These are phyloP conservation scores for Nomada hirtipes DNA, from an alignment of 2,888 invertebrate species.

Conservation along the genomic window DNA sequence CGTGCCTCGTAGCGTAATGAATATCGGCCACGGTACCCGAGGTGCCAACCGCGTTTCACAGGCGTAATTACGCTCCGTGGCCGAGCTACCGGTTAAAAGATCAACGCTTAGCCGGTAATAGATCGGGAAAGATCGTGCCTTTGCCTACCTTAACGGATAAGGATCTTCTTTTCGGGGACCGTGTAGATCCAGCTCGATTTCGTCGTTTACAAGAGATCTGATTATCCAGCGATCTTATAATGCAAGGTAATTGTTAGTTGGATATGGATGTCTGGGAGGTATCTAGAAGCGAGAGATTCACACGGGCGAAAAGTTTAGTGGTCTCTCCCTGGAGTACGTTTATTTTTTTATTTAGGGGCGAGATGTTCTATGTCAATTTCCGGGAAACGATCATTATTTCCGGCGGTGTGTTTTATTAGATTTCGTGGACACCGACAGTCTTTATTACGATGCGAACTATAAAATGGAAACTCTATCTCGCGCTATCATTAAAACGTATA, in stretches of 20 bases:
- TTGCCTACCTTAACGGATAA: conserved; percentile 17
- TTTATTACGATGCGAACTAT: too few species aligned
- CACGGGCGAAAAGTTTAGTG: too few species aligned
- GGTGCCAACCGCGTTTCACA: conserved; percentile 67
- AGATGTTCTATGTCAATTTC: background rate
- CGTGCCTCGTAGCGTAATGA: conserved; percentile 69
- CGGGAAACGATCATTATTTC: background rate
- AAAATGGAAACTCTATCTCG: too few species aligned
- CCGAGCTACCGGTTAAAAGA: conserved; percentile 44
- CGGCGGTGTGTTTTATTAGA: too few species aligned
- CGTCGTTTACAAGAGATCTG: background rate
- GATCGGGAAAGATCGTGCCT: conserved; percentile 27
- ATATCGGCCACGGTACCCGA: conserved; percentile 65
- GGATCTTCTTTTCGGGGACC: conserved; percentile 22
- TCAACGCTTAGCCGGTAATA: conserved; percentile 52
- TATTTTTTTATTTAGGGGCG: too few species aligned
- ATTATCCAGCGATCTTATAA: conserved; percentile 6
- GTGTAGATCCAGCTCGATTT: conserved; percentile 23
- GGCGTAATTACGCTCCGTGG: conserved; percentile 63
- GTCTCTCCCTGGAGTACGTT: too few species aligned
- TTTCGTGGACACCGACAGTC: too few species aligned
- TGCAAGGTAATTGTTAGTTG: too few species aligned
- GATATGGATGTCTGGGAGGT: too few species aligned
- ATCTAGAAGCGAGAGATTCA: too few species aligned
- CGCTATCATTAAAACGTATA: too few species aligned